These are phyloP conservation scores for Adrianichthys oophorus DNA, from an alignment of 2,797 vertebrate species.

Conservation along the genomic window DNA sequence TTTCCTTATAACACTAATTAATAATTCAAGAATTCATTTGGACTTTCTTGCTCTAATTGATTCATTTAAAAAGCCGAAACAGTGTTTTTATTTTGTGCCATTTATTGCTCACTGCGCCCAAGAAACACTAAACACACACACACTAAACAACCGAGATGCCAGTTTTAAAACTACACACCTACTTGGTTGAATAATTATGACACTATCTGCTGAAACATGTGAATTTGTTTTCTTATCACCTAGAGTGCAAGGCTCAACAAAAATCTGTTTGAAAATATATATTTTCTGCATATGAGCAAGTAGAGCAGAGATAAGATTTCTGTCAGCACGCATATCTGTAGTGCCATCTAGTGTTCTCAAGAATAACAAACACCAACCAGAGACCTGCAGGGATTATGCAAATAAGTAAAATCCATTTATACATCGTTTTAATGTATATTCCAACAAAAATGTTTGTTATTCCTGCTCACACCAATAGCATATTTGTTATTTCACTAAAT, in stretches of 20 bases:
- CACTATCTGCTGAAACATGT: not conserved
- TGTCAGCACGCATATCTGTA: conserved; percentile 66
- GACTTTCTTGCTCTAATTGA: not conserved
- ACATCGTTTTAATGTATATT: too few species aligned
- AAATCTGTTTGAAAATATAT: conserved; percentile 7
- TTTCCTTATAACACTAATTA: not conserved
- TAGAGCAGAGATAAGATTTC: conserved; percentile 20
- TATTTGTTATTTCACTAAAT: not conserved
- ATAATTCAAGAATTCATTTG: not conserved
- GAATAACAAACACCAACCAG: conserved; percentile 39
- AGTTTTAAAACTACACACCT: not conserved
- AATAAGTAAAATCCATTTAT: not conserved
- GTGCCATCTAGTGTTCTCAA: conserved; percentile 81
- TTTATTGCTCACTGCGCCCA: not conserved
- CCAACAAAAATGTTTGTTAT: not conserved
- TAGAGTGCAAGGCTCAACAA: conserved; percentile 28
- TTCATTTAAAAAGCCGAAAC: not conserved
- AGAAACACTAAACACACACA: not conserved
- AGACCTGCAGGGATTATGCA: conserved; percentile 11
- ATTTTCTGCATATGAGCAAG: not conserved
- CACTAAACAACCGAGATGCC: not conserved
- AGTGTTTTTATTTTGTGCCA: not conserved
- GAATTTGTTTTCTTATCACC: conserved; percentile 10
- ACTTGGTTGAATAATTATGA: conserved; percentile 1
- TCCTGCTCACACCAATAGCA: not conserved